Evolutionary conservation across 2,113 vertebrate genomes (phyloP), one percentile per base, ranked within the genome.

Genomic region (Apus apus): DNA sequence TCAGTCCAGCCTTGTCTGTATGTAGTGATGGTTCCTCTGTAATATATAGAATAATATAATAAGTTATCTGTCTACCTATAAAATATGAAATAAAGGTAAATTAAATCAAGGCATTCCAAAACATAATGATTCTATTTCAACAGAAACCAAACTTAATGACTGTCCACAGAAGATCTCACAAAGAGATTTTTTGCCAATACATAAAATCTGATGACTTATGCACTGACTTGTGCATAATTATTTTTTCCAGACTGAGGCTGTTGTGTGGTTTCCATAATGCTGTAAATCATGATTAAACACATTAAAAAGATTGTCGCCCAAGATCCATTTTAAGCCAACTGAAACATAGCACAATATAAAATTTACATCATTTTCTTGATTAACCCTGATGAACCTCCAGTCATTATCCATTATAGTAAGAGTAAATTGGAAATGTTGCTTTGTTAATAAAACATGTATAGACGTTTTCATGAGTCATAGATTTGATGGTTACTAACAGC

Each of bases 321-420:
- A 88, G 75, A 70, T 95, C 48, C 94, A 93, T 96, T 97, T 95
- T 90, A 97, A 96, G 81, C 92, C 95, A 92, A 96, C 60, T 65
- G 85, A 90, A 97, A 96, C 74, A 92, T 90, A 95, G 73, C 92
- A 84, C 87, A 79, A 58, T 91, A 94, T 94, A 96, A 87, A 95
- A 97, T 97, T 94, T 96, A 92, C 85, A 95, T 97, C 66, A 95
- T 96, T 97, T 96, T 96, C 95, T 95, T 97, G 88, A 96, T 97
- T 97, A 96, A 96, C 95, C 89, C 89, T 94, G 93, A 96, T 97
- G 94, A 97, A 97, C 96, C 94, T 95, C 93, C 54, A 95, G 81
- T 95, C 96, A 94, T 94, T 98, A 94, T 89, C 88, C 90, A 94
- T 97, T 97, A 96, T 77, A 94, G 96, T 94, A 96, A 95, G 81